These are phyloP conservation scores for Sialis lutaria DNA, from an alignment of 2,888 invertebrate genomes.

Conservation along the genomic window DNA sequence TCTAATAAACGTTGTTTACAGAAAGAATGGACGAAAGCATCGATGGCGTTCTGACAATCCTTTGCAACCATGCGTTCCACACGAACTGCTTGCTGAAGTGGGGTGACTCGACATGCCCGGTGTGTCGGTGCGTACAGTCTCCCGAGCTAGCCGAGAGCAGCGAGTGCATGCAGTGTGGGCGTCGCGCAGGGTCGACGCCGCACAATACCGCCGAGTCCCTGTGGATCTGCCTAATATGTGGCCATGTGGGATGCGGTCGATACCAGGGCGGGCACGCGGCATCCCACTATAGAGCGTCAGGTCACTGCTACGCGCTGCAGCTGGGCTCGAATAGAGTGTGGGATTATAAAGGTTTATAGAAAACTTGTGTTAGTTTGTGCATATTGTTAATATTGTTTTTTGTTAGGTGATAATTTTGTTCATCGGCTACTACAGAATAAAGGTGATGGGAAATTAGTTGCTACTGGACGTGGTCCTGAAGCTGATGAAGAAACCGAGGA, in stretches of 20 bases:
- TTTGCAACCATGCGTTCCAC: conserved; percentile 98
- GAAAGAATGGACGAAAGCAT: conserved; percentile 99
- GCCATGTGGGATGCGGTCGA: conserved; percentile 94
- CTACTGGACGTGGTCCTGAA: conserved; percentile 46
- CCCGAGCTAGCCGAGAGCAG: conserved; percentile 36
- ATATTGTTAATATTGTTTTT: conserved; percentile 12
- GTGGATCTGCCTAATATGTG: conserved; percentile 99
- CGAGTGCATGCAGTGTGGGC: conserved; percentile 38
- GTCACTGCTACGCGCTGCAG: conserved; percentile 95
- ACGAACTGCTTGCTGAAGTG: conserved; percentile 89
- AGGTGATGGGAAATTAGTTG: conserved; percentile 88
- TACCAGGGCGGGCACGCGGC: conserved; percentile 79
- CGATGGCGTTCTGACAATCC: conserved; percentile 89
- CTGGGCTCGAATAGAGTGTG: conserved; percentile 93
- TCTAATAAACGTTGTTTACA: conserved; percentile 14
- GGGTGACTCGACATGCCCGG: conserved; percentile 95
- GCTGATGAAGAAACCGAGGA: conserved; percentile 44
- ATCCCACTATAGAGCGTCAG: conserved; percentile 85
- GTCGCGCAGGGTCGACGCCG: conserved; percentile 14
- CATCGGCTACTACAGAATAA: conserved; percentile 93
- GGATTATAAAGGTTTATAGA: conserved; percentile 92
- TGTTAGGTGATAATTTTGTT: conserved; percentile 74
- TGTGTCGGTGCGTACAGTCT: conserved; percentile 63
- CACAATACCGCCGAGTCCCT: conserved; percentile 51
- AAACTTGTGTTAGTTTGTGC: conserved; percentile 41